Base-by-base conservation (phyloP, 2,113 vertebrate genomes). In the Myotis lucifugus region DNA sequence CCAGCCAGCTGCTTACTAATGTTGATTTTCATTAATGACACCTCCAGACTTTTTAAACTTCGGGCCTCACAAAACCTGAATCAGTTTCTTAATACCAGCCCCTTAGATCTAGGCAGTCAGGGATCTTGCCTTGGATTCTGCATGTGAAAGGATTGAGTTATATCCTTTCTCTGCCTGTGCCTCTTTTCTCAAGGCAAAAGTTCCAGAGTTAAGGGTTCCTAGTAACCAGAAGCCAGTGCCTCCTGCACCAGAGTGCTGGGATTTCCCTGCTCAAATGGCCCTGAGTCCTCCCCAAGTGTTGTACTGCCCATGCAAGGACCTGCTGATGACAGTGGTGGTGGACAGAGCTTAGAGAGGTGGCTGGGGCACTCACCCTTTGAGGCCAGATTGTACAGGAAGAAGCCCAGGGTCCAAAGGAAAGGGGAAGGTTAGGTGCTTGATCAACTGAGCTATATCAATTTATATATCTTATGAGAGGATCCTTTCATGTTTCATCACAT, bases 221-320 rank as follows among this genome's bases (percentile, higher is more conserved):
- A 40, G 42, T 37, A 12, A 32, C 9, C 19, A 52, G 11, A 15
- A 29, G 17, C 69, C n/a, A 64, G 7, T 13, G 18, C 21, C 7
- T 61, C 29, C 11, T 4, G 32, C 46, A 19, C 3, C 8, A 27
- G 17, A 4, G 3, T 84, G 37, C 37, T 17, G 2, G 5, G 12
- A 27, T 64, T 59, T 66, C 2, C 8, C 13, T 59, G 14, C 4
- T 83, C 11, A 14, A 15, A 8, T 5, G 25, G 12, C 10, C 23
- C 29, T 61, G 8, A 0, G 10, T 34, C 46, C 34, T 78, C 6
- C 3, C 13, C 0, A 11, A 3, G 3, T 0, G 0, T 4, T 67
- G 0, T 19, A 19, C 46, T 15, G 56, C 11, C 19, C 8, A n/a
- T 7, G 3, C 15, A 87, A 37, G 9, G 50, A 85, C 3, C 12